These are phyloP conservation scores for Trichopria drosophilae DNA, from an alignment of 2,888 invertebrate species.

Conservation along the genomic window DNA sequence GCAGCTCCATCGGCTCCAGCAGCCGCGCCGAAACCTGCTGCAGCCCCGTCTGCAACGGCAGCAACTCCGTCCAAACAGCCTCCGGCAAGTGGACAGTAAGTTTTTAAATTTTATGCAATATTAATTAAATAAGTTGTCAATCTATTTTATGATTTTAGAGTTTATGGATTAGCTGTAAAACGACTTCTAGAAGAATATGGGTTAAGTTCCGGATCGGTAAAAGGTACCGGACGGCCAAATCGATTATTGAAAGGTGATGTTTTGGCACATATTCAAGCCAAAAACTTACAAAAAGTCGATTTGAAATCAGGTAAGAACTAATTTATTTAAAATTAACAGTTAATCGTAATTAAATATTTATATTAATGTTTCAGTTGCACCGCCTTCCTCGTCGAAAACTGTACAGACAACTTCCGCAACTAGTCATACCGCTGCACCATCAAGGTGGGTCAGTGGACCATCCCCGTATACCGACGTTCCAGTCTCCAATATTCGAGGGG, in stretches of 20 bases:
- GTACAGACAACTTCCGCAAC: background rate
- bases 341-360: background rate
- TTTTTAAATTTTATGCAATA: constrained; percentile 13
- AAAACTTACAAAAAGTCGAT: constrained; percentile 57
- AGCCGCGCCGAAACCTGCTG: constrained; percentile 11
- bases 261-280: constrained; percentile 57
- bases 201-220: constrained; percentile 58
- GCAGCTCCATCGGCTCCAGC: constrained; percentile 21
- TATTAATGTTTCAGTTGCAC: constrained; percentile 12
- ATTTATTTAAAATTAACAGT: background rate
- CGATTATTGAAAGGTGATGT: constrained; percentile 67
- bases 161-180: constrained; percentile 66
- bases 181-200: constrained; percentile 65
- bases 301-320: constrained; percentile 45
- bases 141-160: constrained; percentile 38
- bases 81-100: constrained; percentile 50
- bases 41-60: constrained; percentile 22
- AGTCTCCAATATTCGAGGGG: constrained; percentile 64
- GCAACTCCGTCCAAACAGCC: constrained; percentile 25
- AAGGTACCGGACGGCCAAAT: constrained; percentile 65
- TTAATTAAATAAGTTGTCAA: background rate
- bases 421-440: background rate
- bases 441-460: constrained; percentile 36
- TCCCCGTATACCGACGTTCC: constrained; percentile 62
- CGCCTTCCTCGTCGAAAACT: constrained; percentile 18